phyloP scores from a whole-genome alignment of 2,888 invertebrate species.

The Latheticus oryzae region DNA sequence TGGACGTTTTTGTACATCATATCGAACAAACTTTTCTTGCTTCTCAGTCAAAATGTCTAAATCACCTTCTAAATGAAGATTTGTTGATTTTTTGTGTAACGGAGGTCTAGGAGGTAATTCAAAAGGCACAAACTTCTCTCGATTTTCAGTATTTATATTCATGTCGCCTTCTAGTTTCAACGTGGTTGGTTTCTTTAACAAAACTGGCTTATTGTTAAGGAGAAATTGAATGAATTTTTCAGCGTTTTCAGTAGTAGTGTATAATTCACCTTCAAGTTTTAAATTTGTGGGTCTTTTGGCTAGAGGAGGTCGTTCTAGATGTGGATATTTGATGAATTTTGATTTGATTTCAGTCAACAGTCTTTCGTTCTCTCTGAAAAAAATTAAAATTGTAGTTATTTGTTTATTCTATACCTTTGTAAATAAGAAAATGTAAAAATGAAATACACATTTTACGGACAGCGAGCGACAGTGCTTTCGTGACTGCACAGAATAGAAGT shows the following conservation, averaged over 20 bases:
- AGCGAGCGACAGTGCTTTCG: constrained; percentile 44
- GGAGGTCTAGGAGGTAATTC: constrained; percentile 63
- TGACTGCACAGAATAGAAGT: constrained; percentile 52
- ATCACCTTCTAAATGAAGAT: constrained; percentile 68
- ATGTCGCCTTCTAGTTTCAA: constrained; percentile 62
- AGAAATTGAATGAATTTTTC: constrained; percentile 66
- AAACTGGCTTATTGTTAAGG: constrained; percentile 63
- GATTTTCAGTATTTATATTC: constrained; percentile 67
- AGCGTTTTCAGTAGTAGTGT: constrained; percentile 65
- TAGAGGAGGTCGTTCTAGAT: constrained; percentile 48
- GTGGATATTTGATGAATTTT: constrained; percentile 24
- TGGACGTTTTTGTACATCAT: constrained; percentile 64
- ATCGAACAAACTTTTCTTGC: constrained; percentile 63
- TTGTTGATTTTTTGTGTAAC: constrained; percentile 63
- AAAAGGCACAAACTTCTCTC: constrained; percentile 66
- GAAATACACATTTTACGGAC: constrained; percentile 56
- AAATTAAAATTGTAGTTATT: no score
- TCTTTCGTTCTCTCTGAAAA: constrained; percentile 32
- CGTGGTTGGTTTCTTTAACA: constrained; percentile 63
- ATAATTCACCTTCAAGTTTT: constrained; percentile 68
- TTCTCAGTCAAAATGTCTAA: constrained; percentile 63
- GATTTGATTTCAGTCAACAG: constrained; percentile 29
- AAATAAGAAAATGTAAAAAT: constrained; percentile 21
- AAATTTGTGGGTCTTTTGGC: constrained; percentile 65
- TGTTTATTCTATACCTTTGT: no score